Base-by-base conservation (phyloP, 2,888 invertebrate genomes). In the Caenorhabditis sp. region DNA sequence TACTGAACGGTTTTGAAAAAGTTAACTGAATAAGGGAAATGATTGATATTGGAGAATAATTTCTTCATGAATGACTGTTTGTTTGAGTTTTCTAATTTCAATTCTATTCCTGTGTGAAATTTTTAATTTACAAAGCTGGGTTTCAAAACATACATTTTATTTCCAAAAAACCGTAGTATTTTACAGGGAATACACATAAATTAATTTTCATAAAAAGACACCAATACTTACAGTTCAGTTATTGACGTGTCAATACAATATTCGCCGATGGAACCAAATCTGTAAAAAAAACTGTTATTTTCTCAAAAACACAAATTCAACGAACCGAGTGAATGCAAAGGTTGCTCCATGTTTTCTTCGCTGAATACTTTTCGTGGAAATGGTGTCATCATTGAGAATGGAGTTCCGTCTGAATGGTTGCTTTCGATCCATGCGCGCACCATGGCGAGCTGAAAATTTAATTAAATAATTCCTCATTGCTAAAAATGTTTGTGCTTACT, bases 361-460 rank as follows among this genome's bases (percentile, higher is more conserved):
- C 91, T 90, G 88, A 95, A 97, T 62, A 95, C 92, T 89, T 93
- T 94, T 86, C 92, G 92, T 8, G 97, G 96, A 90, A 95, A 97
- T 85, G 92, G 92, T 1, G 95, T 95, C 93, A 96, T 94, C 81
- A 97, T 90, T 64, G 92, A 92, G 89, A 96, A 95, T 5, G 91
- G 89, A 56, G 90, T 91, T 2, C 75, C 76, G 84, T 93, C 93
- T 53, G 92, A 92, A 62, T 93, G 91, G 85, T 95, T 93, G 90
- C 95, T 91, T 90, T 94, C 92, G 59, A 97, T 91, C 89, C 92
- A 97, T 52, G 95, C 89, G 87, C 95, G 91, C 36, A 97, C 96
- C 12, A 95, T 94, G 0, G 95, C 93, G 10, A 97, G 90, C 72
- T 93, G 43, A 43, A 43, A 43, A 43, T n/a, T n/a, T n/a, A n/a